Evolutionary conservation across 2,888 invertebrate species (phyloP).

Genomic region (Dione juno): DNA sequence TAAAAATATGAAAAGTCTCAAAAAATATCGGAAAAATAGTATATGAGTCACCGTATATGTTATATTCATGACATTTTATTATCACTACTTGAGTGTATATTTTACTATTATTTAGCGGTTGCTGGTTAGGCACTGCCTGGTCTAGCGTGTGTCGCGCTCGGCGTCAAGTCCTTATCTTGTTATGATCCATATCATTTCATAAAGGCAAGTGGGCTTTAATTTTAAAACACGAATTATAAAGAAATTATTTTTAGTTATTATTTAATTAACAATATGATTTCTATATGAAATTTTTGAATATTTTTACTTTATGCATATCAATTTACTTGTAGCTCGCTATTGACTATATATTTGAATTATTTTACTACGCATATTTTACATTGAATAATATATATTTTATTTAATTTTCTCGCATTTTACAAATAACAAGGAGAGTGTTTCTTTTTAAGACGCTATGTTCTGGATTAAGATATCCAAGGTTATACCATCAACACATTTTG

Average conservation of each 20-base stretch:
- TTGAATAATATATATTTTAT: no score
- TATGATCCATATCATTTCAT: constrained; percentile 37
- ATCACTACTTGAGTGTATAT: constrained; percentile 24
- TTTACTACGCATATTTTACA: no score
- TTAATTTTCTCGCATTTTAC: not conserved
- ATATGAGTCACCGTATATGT: constrained; percentile 43
- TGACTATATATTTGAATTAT: no score
- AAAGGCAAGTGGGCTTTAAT: constrained; percentile 24
- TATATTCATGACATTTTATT: constrained; percentile 36
- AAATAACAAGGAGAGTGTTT: not conserved
- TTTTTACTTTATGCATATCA: no score
- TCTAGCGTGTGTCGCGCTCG: constrained; percentile 38
- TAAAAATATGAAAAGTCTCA: not conserved
- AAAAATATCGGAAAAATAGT: not conserved
- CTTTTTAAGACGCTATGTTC: not conserved
- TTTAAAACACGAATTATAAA: constrained; percentile 27
- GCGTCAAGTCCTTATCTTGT: constrained; percentile 39
- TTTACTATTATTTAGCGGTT: constrained; percentile 32
- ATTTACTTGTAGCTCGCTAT: no score
- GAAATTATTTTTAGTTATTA: constrained; percentile 7
- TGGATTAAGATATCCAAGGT: not conserved
- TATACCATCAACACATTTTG: no score
- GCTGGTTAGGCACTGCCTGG: not conserved
- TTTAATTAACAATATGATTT: constrained; percentile 5
- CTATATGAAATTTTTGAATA: not conserved